These are phyloP conservation scores for Rhimphoctona megacephalus DNA, from an alignment of 2,888 invertebrate species.

Conservation along the genomic window DNA sequence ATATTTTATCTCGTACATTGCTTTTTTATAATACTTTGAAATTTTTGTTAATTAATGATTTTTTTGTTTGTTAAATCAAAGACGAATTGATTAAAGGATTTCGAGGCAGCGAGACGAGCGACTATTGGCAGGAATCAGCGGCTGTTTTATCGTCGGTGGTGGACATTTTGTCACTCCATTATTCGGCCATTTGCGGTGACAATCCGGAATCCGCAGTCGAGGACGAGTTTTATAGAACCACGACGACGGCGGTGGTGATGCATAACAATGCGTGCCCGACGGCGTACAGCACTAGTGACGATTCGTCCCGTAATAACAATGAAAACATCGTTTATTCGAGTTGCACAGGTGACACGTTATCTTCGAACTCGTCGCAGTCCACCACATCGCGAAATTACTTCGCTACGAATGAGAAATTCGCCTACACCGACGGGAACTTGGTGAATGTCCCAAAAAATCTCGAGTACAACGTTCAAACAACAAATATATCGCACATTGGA, in stretches of 20 bases:
- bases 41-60: neutral
- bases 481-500: constrained; percentile 33
- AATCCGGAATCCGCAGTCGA: constrained; percentile 70
- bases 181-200: constrained; percentile 78
- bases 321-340: constrained; percentile 49
- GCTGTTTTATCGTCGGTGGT: constrained; percentile 70
- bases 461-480: constrained; percentile 42
- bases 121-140: constrained; percentile 65
- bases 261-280: constrained; percentile 64
- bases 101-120: constrained; percentile 52
- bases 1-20: neutral
- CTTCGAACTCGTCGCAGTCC: constrained; percentile 68
- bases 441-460: constrained; percentile 34
- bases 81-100: constrained; percentile 48
- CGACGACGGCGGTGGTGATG: constrained; percentile 70
- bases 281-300: constrained; percentile 72
- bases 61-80: neutral
- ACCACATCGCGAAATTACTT: constrained; percentile 55
- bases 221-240: constrained; percentile 81
- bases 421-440: constrained; percentile 33
- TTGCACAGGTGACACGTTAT: constrained; percentile 45
- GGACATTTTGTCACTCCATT: constrained; percentile 82
- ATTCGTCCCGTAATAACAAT: constrained; percentile 49
- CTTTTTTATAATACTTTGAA: neutral
- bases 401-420: constrained; percentile 40